A percentile compares a stretch with the other conserved stretches of the same genome.
Evolutionary conservation across 2,797 vertebrate genomes (phyloP).

Genomic region (Anas bahamensis): DNA sequence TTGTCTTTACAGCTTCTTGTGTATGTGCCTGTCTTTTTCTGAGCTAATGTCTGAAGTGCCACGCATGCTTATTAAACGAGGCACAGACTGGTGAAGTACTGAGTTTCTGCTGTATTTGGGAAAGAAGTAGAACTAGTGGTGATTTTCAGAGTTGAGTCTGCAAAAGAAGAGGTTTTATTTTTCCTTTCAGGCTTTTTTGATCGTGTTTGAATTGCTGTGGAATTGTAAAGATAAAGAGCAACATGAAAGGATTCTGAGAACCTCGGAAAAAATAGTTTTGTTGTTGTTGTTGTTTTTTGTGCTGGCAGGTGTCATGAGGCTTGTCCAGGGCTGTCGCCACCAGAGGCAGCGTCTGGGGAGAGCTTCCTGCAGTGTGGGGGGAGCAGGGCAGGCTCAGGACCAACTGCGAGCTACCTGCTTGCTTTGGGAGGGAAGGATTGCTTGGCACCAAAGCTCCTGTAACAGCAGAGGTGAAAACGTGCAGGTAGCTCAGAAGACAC

Average conservation of each 20-base stretch:
- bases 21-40: neutral
- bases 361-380: accelerated
- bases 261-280: neutral
- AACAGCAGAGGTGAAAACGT: neutral
- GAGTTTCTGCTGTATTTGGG: accelerated
- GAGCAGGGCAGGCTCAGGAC: accelerated
- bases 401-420: accelerated
- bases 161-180: neutral
- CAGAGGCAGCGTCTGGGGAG: neutral
- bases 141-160: neutral
- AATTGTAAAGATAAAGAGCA: neutral
- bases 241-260: neutral
- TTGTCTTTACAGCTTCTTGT: neutral
- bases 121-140: neutral
- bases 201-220: neutral
- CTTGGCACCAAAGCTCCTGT: neutral
- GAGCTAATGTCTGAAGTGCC: neutral
- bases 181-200: neutral
- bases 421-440: neutral
- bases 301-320: accelerated
- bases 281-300: neutral
- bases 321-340: neutral
- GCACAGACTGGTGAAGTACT: neutral
- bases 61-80: neutral
- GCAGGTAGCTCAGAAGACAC: neutral